These are phyloP conservation scores for Steinernema feltiae DNA, from an alignment of 1,140 invertebrate genomes.

Conservation along the genomic window DNA sequence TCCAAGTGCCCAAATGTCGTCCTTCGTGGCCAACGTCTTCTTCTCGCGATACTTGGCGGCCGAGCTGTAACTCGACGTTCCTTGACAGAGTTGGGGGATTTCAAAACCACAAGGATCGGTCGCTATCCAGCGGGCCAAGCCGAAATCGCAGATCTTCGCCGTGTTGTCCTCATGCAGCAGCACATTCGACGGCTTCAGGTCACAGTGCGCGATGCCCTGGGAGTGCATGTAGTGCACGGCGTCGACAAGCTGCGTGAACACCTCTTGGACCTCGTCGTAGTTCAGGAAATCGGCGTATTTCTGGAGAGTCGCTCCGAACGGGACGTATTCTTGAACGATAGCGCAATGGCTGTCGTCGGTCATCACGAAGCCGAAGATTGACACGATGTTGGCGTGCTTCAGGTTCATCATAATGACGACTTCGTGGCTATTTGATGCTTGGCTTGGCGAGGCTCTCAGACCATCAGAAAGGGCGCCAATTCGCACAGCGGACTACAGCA, in stretches of 20 bases:
- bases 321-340: not conserved
- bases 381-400: not conserved
- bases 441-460: too few relatives aligned
- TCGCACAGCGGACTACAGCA: too few relatives aligned
- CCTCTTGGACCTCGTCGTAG: not conserved
- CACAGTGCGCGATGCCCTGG: not conserved
- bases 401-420: not conserved
- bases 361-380: not conserved
- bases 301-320: not conserved
- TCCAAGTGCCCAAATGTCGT: not conserved
- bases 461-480: too few relatives aligned
- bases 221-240: not conserved
- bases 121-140: not conserved
- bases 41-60: not conserved
- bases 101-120: not conserved
- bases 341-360: not conserved
- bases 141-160: not conserved
- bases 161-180: not conserved
- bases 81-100: not conserved
- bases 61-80: not conserved
- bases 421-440: not conserved
- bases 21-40: not conserved
- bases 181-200: not conserved
- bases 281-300: not conserved
- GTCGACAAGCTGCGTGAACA: not conserved